These are phyloP conservation scores for Drosophila eohydei DNA, from an alignment of 2,888 invertebrate species.

Conservation along the genomic window DNA sequence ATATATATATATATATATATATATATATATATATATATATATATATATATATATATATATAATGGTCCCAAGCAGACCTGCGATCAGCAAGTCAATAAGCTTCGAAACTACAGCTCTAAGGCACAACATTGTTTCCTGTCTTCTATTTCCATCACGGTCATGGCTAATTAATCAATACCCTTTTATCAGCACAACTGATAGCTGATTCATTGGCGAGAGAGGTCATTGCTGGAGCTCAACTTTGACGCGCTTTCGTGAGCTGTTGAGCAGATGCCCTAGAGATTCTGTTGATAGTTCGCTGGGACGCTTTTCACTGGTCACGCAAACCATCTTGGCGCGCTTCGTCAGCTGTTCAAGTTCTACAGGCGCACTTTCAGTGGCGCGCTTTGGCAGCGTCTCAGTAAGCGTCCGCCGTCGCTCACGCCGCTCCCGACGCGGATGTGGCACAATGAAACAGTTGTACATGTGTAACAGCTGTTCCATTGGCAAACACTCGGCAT, in stretches of 20 bases:
- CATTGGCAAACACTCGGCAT: slow-evolving; percentile 30
- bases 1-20: too few relatives aligned
- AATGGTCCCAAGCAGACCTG: background rate
- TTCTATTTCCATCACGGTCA: background rate
- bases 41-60: background rate
- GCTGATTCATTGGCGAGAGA: background rate
- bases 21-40: too few relatives aligned
- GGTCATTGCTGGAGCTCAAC: slow-evolving; percentile 9
- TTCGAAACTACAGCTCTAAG: background rate
- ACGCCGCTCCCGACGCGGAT: slow-evolving; percentile 46
- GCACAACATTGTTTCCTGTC: background rate
- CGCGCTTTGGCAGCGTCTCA: background rate
- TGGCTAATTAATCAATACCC: background rate
- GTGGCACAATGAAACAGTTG: slow-evolving; percentile 45
- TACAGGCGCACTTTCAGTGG: background rate
- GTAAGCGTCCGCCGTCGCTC: slow-evolving; percentile 11
- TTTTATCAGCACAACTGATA: background rate
- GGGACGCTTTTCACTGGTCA: slow-evolving; percentile 38
- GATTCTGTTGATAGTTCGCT: background rate
- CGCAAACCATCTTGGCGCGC: slow-evolving; percentile 33
- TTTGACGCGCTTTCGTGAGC: slow-evolving; percentile 21
- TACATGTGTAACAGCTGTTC: slow-evolving; percentile 45
- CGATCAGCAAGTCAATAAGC: background rate
- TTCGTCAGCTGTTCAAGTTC: slow-evolving; percentile 33
- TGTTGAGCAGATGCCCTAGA: background rate